Base-by-base conservation (phyloP, 2,888 invertebrate species). In the Lymantria monacha region DNA sequence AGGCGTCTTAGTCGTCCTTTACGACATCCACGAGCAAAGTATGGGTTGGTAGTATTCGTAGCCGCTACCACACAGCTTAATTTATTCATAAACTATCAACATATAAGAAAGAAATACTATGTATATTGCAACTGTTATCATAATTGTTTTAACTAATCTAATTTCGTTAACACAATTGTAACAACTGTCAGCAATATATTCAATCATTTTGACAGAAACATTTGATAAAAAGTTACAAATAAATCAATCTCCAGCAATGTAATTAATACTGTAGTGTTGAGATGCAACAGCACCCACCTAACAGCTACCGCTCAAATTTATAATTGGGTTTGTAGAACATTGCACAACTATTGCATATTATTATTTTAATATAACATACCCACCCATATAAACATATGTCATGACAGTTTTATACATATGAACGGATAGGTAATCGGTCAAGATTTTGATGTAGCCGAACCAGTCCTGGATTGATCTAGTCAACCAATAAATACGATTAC, bases 401-500 rank as follows among this genome's bases (percentile, higher is more conserved):
- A 55, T 63, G 60, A 55, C 63, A 63, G 68, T 72, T 67, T 71
- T 55, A 70, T 50, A 63, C 54, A 61, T 68, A 61, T 61, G 63
- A 63, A 41, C 51, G 49, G 53, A 44, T 55, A 51, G 57, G 66
- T 66, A 72, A 72, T 77, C 70, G 62, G 67, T 66, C 62, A 69
- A 65, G 63, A 71, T 72, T 72, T 70, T 61, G 63, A 67, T 67
- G 72, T 68, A 59, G 63, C 59, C 42, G 63, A 74, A 75, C 70
- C 70, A 66, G 75, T 74, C 70, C 67, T 67, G 66, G 68, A 63
- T 57, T 61, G 58, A 66, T 66, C 61, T 69, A 63, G 63, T 63
- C 63, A 54, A 63, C 65, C 61, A 62, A 69, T 76, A 71, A 70
- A 70, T 72, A 49, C 49, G 52, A 60, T 80, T 76, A 74, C 73